Evolutionary conservation across 2,797 vertebrate genomes (phyloP).

Genomic region (Poeciliopsis presidionis): DNA sequence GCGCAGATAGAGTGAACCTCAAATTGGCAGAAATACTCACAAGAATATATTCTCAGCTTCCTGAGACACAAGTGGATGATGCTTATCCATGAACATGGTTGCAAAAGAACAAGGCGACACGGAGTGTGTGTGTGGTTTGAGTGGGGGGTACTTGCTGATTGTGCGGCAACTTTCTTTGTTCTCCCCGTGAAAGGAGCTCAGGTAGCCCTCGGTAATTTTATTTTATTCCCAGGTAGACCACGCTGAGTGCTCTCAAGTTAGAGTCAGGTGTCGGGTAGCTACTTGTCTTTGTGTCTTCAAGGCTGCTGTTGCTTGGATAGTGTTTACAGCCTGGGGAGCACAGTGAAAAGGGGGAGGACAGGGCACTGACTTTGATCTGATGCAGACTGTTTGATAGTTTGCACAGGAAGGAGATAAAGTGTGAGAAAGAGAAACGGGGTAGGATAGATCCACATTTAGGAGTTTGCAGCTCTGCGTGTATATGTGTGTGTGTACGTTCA

Average conservation of each 20-base stretch:
- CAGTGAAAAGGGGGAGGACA: slow-evolving; percentile 22
- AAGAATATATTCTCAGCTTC: not conserved
- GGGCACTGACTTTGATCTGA: slow-evolving; percentile 74
- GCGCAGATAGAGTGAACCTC: slow-evolving; percentile 3
- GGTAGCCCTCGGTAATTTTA: slow-evolving; percentile 57
- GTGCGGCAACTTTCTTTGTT: slow-evolving; percentile 61
- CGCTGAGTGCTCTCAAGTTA: slow-evolving; percentile 81
- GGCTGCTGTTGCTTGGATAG: slow-evolving; percentile 79
- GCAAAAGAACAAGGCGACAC: slow-evolving; percentile 15
- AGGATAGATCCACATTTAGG: slow-evolving; percentile 19
- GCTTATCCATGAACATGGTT: not conserved
- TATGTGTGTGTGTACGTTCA: not conserved
- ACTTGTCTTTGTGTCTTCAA: slow-evolving; percentile 83
- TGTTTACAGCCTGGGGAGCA: slow-evolving; percentile 74
- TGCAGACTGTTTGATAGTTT: slow-evolving; percentile 68
- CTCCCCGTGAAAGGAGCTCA: slow-evolving; percentile 68
- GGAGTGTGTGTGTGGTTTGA: slow-evolving; percentile 31
- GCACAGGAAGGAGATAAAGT: slow-evolving; percentile 35
- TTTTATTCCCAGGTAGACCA: slow-evolving; percentile 63
- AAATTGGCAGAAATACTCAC: slow-evolving; percentile 15
- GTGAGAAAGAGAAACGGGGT: slow-evolving; percentile 45
- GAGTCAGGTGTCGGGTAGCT: slow-evolving; percentile 81
- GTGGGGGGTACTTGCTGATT: slow-evolving; percentile 24
- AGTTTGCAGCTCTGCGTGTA: not conserved
- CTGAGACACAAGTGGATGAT: not conserved